A percentile compares a stretch with the other conserved stretches of the same genome.
phyloP scores from a whole-genome alignment of 1,140 invertebrate species.

The Bombus picipes region DNA sequence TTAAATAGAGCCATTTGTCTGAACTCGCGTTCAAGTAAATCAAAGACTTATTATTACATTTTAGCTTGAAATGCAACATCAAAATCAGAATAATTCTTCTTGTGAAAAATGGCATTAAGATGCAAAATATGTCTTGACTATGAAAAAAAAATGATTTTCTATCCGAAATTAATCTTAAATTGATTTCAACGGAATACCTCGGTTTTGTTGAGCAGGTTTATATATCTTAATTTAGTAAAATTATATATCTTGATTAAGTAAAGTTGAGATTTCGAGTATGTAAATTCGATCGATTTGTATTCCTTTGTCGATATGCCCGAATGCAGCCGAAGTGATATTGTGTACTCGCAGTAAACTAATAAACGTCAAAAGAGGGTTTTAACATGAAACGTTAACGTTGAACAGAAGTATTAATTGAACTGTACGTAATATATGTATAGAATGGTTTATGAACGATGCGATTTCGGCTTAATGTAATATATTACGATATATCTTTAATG shows the following conservation, averaged over 20 bases:
- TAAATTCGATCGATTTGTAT: not conserved
- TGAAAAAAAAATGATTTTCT: not conserved
- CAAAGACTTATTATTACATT: not conserved
- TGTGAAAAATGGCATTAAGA: conserved; percentile 54
- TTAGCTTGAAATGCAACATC: conserved; percentile 14
- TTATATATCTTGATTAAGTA: not conserved
- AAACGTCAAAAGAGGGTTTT: conserved; percentile 18
- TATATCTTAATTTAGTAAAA: conserved; percentile 4
- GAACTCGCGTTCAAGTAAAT: conserved; percentile 4
- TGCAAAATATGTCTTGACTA: conserved; percentile 3
- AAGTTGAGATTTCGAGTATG: not conserved
- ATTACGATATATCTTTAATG: conserved; percentile 70
- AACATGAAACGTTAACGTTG: conserved; percentile 74
- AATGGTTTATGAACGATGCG: conserved; percentile 73
- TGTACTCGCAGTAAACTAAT: conserved; percentile 4
- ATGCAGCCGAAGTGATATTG: conserved; percentile 13
- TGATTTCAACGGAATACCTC: conserved; percentile 7
- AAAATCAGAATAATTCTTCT: conserved; percentile 46
- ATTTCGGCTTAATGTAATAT: conserved; percentile 78
- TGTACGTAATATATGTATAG: conserved; percentile 79
- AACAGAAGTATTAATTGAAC: conserved; percentile 79
- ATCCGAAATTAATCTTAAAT: not conserved
- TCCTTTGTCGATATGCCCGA: conserved; percentile 1
- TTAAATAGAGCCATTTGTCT: conserved; percentile 25
- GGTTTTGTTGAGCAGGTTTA: not conserved